Conservation (phyloP, 2,888 invertebrate genomes). For the Cryptus viduatorius region DNA sequence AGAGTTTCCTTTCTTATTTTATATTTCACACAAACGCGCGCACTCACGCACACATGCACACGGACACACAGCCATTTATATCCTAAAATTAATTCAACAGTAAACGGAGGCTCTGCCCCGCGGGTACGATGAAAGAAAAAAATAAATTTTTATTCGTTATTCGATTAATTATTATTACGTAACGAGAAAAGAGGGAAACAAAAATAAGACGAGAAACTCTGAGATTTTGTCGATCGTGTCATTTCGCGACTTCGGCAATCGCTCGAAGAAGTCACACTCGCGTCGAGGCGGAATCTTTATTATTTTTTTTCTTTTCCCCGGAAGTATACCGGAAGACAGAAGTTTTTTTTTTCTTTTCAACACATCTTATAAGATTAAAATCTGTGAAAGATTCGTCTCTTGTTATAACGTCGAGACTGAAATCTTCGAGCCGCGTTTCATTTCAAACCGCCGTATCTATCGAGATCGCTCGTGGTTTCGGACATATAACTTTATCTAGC, state of each 20-base stretch:
- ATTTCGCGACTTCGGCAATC: constrained; percentile 15
- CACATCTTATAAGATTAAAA: constrained; percentile 23
- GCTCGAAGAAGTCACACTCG: constrained; percentile 42
- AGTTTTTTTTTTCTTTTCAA: neutral
- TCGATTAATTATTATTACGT: neutral
- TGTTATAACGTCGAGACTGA: constrained; percentile 17
- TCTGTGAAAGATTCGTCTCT: constrained; percentile 24
- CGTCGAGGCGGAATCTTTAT: constrained; percentile 8
- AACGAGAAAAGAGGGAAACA: constrained; percentile 1
- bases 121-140: constrained; percentile 29
- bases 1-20: constrained; percentile 45
- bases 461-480: constrained; percentile 66
- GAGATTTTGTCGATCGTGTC: constrained; percentile 20
- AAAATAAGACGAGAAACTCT: constrained; percentile 23
- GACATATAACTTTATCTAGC: constrained; percentile 67
- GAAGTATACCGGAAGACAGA: constrained; percentile 41
- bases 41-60: neutral
- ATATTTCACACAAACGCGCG: constrained; percentile 5
- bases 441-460: constrained; percentile 53
- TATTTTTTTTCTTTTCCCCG: constrained; percentile 18
- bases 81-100: constrained; percentile 60
- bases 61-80: constrained; percentile 24
- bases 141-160: constrained; percentile 16
- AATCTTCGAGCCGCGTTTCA: constrained; percentile 33
- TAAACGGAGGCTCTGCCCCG: constrained; percentile 38